Evolutionary conservation across 2,797 vertebrate genomes (phyloP), one percentile per base, ranked within the genome.

Genomic region (Smutsia gigantea): DNA sequence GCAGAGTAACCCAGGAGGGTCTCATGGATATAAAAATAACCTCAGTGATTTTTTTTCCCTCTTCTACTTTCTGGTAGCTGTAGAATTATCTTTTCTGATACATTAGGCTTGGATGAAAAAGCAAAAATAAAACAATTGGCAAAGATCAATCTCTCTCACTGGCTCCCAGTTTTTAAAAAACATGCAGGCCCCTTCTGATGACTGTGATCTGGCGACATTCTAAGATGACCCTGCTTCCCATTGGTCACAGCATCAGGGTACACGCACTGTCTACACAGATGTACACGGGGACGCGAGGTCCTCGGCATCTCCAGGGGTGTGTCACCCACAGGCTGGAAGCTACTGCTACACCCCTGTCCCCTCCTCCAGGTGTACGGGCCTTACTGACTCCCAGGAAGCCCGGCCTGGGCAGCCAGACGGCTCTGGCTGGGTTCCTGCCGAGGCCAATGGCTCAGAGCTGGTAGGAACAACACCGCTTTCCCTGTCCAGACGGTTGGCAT

Each of bases 231-330:
- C 9, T 61, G 9, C 18, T 87, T 37, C 19, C 57, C 5, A 6
- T 3, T 1, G 3, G 1, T 13, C 46, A 15, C 9, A 39, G 5
- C 0, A 9, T 39, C n/a, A 31, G 19, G 0, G 0, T 0, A 10
- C 4, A 11, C n/a, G 29, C 12, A 21, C 74, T 6, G 51, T 18
- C 68, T 34, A 6, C 37, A 25, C 7, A 37, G 27, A 49, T 0
- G 0, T 2, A 55, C 37, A 7, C 2, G 0, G 1, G 12, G 55
- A 27, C 18, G 6, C 31, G 0, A 59, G 88, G 25, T 42, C 23
- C 57, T 1, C 1, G 49, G 75, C 2, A 1, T 18, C 78, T 46
- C 74, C 3, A 21, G 29, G 17, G 39, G 87, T 46, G 27, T 9
- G 17, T 14, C 0, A 5, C 11, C 53, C 12, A 15, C 18, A 51